Evolutionary conservation across 2,888 invertebrate genomes (phyloP).

Genomic region (Rotaria socialis): DNA sequence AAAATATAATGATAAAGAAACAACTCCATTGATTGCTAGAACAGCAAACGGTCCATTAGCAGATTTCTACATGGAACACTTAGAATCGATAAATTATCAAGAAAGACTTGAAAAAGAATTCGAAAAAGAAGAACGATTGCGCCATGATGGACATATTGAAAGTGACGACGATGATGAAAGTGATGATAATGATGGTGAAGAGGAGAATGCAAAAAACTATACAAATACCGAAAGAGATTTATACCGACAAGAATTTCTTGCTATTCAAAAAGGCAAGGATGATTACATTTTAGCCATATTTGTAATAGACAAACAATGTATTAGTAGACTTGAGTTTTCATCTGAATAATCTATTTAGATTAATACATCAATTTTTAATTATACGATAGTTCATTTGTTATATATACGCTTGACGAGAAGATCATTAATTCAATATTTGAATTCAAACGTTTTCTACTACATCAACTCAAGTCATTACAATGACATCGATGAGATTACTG

Average conservation of each 20-base stretch:
- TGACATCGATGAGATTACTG: no score
- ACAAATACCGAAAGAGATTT: neutral
- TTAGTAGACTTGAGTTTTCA: no score
- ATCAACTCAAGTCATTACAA: no score
- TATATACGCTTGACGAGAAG: no score
- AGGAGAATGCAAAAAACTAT: neutral
- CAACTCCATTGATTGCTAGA: neutral
- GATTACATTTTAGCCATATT: neutral
- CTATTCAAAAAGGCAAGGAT: neutral
- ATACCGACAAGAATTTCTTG: slow-evolving; percentile 21
- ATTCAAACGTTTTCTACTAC: no score
- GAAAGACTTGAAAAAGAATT: slow-evolving; percentile 17
- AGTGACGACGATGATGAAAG: neutral
- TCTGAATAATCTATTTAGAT: no score
- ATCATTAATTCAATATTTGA: no score
- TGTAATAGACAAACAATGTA: no score
- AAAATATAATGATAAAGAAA: neutral
- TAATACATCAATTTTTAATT: no score
- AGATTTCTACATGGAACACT: slow-evolving; percentile 27
- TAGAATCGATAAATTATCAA: neutral
- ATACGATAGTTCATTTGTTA: no score
- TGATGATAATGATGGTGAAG: neutral
- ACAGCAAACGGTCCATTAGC: neutral
- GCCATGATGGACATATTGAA: neutral
- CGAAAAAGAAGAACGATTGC: neutral